Evolutionary conservation across 2,888 invertebrate species (phyloP).

Genomic region (Rhorus exstirpatorius): DNA sequence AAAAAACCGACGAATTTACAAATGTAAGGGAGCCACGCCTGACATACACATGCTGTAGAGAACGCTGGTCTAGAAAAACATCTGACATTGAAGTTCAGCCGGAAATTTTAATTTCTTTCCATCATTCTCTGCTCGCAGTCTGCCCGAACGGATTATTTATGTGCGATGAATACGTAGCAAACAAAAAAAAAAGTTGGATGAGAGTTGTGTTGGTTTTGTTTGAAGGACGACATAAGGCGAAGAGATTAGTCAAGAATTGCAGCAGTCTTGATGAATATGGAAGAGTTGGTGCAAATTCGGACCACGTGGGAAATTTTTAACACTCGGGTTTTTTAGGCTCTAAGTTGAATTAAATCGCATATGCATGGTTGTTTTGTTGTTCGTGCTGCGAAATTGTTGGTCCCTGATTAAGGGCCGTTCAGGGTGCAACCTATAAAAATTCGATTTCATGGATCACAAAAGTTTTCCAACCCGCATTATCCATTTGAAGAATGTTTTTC

Average conservation of each 20-base stretch:
- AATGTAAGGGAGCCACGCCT: slow-evolving; percentile 39
- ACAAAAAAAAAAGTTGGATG: slow-evolving; percentile 16
- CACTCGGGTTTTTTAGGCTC: too few relatives aligned
- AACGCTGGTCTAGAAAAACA: slow-evolving; percentile 10
- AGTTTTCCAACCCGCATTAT: too few relatives aligned
- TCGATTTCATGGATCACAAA: too few relatives aligned
- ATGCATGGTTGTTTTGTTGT: too few relatives aligned
- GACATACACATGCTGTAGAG: slow-evolving; percentile 1
- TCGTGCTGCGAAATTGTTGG: too few relatives aligned
- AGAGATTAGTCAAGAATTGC: slow-evolving; percentile 10
- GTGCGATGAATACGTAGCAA: slow-evolving; percentile 21
- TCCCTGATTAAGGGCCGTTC: too few relatives aligned
- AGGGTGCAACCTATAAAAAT: too few relatives aligned
- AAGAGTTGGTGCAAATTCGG: not conserved
- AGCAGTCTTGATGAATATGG: not conserved
- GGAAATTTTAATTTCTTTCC: slow-evolving; percentile 31
- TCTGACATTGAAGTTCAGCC: slow-evolving; percentile 11
- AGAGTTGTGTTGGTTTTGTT: slow-evolving; percentile 37
- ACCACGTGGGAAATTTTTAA: not conserved
- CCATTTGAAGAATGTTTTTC: too few relatives aligned
- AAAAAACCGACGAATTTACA: slow-evolving; percentile 49
- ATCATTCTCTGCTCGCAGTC: slow-evolving; percentile 5
- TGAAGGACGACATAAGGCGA: not conserved
- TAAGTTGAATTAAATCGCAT: too few relatives aligned
- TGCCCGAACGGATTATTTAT: slow-evolving; percentile 3